Base-by-base conservation (phyloP, 2,888 invertebrate genomes). In the Apotomis capreana region DNA sequence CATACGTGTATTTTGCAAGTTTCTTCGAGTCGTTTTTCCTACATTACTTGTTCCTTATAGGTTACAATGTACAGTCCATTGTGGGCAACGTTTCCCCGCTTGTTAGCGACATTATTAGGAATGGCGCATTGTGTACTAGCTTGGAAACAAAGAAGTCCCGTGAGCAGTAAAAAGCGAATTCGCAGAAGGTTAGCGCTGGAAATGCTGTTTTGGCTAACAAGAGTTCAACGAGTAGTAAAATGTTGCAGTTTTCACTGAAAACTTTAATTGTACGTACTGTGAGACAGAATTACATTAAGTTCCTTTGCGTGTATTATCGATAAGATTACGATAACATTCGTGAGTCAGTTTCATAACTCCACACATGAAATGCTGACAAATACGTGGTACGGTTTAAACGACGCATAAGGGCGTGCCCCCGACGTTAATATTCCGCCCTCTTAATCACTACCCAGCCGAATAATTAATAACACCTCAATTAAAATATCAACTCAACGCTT, bases 401-500 rank as follows among this genome's bases (percentile, higher is more conserved):
- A 81, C 84, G 80, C 79, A 81, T 79, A 83, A 86, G 86, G 90
- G 90, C 89, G 89, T 87, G 83, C 83, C 86, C 80, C 83, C 78
- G 71, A 78, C 78, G 81, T 68, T 82, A 87, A 89, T 88, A 89
- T 88, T 87, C 89, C 89, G 89, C 90, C 91, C 89, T 87, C 85
- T 89, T 89, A 89, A 91, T 88, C 85, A 88, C 87, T 85, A 87
- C 87, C 83, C 85, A 83, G 80, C 80, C 84, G 83, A 87, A 89
- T 91, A 90, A 91, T 90, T 90, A 91, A 90, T 90, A 89, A 88
- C 89, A 86, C 86, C 86, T 89, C 88, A 89, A 91, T 91, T 91
- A 90, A 89, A 90, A 89, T 87, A 91, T 90, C 89, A 87, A 87
- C 87, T 84, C 86, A 86, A 83, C 82, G 83, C 84, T 87, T 87